A percentile compares a stretch with the other conserved stretches of the same genome.
These are phyloP conservation scores for Tangachromis dhanisi DNA, from an alignment of 2,113 vertebrate genomes.

Conservation along the genomic window DNA sequence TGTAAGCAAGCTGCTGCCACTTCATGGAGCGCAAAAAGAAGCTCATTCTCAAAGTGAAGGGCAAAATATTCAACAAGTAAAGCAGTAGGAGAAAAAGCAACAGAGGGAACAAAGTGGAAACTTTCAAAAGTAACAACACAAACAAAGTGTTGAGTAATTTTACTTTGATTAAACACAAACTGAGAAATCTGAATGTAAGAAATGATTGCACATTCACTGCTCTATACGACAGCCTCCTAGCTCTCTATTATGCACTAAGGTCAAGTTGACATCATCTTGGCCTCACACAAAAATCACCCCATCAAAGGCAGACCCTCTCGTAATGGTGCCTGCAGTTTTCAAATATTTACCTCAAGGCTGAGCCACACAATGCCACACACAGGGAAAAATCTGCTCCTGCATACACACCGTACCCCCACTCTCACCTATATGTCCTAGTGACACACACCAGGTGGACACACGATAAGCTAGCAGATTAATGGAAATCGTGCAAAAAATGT, in stretches of 20 bases:
- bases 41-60: background rate
- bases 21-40: background rate
- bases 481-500: background rate
- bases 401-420: background rate
- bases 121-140: background rate
- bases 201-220: background rate
- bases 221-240: background rate
- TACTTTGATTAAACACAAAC: background rate
- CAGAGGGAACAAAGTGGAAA: background rate
- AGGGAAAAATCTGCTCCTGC: background rate
- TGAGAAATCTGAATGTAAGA: background rate
- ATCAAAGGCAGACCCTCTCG: conserved; percentile 33
- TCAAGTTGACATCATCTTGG: conserved; percentile 29
- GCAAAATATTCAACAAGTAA: background rate
- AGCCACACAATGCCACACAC: conserved; percentile 14
- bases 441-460: background rate
- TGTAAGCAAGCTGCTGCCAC: conserved; percentile 31
- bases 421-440: background rate
- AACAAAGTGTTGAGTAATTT: background rate
- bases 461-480: background rate
- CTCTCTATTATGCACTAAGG: background rate
- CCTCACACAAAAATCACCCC: conserved; percentile 18
- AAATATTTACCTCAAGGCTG: conserved; percentile 39
- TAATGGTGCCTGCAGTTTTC: conserved; percentile 27
- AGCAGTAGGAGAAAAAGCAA: background rate